Evolutionary conservation across 2,797 vertebrate genomes (phyloP).

Genomic region (Sebastes umbrosus): DNA sequence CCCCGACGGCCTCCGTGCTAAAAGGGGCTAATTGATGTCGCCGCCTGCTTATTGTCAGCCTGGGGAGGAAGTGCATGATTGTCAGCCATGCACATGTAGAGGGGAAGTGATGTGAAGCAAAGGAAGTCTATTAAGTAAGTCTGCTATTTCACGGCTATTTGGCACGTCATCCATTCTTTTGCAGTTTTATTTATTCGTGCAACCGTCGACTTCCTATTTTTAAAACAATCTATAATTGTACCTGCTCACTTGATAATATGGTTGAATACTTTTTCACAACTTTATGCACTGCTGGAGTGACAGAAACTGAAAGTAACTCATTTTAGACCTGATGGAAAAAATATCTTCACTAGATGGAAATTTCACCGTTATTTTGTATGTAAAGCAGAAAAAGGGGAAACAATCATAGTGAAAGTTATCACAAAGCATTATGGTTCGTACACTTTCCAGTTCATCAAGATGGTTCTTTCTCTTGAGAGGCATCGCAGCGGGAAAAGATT

Average conservation of each 20-base stretch:
- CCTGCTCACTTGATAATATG: not conserved
- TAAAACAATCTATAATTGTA: not conserved
- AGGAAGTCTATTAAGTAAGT: not conserved
- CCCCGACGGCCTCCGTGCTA: constrained; percentile 48
- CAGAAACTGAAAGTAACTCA: not conserved
- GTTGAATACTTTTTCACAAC: not conserved
- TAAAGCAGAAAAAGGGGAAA: too few species aligned
- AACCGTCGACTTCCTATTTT: not conserved
- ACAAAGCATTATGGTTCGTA: too few species aligned
- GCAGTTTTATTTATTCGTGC: not conserved
- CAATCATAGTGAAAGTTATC: too few species aligned
- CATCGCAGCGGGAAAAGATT: too few species aligned
- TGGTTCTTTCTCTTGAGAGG: too few species aligned
- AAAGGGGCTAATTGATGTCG: constrained; percentile 78
- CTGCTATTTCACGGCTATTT: not conserved
- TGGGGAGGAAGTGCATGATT: constrained; percentile 38
- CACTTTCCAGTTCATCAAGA: too few species aligned
- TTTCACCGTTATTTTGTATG: too few species aligned
- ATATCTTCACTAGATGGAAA: too few species aligned
- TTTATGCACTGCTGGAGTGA: not conserved
- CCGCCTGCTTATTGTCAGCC: constrained; percentile 60
- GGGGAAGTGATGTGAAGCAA: constrained; percentile 7
- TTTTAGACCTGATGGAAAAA: too few species aligned
- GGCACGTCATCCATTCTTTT: not conserved
- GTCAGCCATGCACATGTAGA: not conserved